Evolutionary conservation across 64 coral and sea anemone species (phyloP).

Genomic region (Montipora cactus): DNA sequence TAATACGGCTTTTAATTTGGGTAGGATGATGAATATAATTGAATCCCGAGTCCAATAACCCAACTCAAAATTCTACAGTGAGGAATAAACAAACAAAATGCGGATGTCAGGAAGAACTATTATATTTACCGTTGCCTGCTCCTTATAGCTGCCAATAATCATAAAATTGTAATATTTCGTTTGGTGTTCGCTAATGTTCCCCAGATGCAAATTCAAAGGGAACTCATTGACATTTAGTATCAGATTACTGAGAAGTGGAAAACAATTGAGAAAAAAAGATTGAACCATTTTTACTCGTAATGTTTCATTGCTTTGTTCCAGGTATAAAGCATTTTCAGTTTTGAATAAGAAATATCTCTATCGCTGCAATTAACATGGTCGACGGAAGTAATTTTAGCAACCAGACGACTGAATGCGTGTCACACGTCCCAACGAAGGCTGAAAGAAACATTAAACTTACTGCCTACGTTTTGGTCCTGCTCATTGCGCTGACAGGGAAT

Average conservation of each 20-base stretch:
- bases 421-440: background rate
- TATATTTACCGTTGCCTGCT: no score
- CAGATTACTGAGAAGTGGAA: background rate
- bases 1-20: no score
- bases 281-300: background rate
- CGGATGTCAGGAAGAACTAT: no score
- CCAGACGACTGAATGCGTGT: background rate
- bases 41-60: no score
- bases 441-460: background rate
- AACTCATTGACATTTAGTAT: background rate
- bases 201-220: background rate
- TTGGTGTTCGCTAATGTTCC: background rate
- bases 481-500: constrained; percentile 12
- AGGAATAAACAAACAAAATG: no score
- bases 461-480: constrained; percentile 12
- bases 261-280: background rate
- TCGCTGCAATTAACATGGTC: background rate
- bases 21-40: no score
- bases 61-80: no score
- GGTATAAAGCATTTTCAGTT: background rate
- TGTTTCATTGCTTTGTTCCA: background rate
- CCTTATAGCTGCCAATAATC: no score
- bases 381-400: constrained; percentile 4
- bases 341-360: background rate
- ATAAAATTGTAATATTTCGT: background rate